Evolutionary conservation across 30 jellyfish, hydroid and myxozoan species (phyloP), one percentile per base, ranked within the genome.

Genomic region (Aurelia aurita): DNA sequence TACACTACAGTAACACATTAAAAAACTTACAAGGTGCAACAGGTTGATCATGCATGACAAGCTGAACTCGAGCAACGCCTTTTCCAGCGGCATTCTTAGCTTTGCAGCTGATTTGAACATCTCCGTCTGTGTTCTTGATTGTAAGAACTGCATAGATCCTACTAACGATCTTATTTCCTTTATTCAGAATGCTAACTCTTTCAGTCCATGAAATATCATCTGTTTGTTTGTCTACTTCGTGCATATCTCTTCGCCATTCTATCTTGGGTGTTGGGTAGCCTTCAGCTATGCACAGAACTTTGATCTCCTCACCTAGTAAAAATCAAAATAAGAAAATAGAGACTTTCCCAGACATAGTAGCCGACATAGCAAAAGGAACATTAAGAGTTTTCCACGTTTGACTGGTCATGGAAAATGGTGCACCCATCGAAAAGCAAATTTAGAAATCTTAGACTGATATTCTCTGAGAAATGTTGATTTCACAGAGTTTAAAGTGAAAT

Each of bases 211-310:
- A 70, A 34, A 55, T 19, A 1, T n/a, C 32, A 13, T 62, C 65
- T 28, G 75, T 35, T 35, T 70, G 23, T 5, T 59, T 21, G 15
- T 51, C 26, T 20, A 83, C 2, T 20, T 62, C 72, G 53, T 71
- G 93, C 80, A 83, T 55, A 39, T 85, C 69, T 63, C 74, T 63
- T 22, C 26, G 69, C 95, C 95, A 85, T 11, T 32, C 39, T 11
- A 85, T 65, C 27, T 49, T 85, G 19, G 95, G 95, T 12, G 59
- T 62, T 11, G 95, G 95, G 51, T 57, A 85, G 18, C 95, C 95
- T 62, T 70, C 72, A 11, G 84, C 88, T 15, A 75, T 29, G 89
- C 95, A 85, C n/a, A 58, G 32, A 19, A 85, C 28, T 29, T 74
- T 85, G 20, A 74, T 58, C 16, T 45, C 77, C 25, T 74, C 89